These are phyloP conservation scores for Epicauta chinensis DNA, from an alignment of 1,140 invertebrate genomes.

Conservation along the genomic window DNA sequence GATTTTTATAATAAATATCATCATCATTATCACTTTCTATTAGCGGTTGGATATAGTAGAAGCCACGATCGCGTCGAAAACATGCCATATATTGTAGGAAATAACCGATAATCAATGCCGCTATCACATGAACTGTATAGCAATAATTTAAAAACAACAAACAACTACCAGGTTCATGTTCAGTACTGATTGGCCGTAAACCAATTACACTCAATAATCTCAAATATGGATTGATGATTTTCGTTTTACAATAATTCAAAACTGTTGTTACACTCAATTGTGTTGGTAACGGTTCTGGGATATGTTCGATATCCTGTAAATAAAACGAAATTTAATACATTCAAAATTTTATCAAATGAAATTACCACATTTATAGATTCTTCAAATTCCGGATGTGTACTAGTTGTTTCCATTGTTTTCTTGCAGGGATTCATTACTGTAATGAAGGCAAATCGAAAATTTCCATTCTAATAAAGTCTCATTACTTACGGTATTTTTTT, in stretches of 20 bases:
- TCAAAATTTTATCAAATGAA: no score
- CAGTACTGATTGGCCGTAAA: conserved; percentile 59
- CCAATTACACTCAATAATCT: conserved; percentile 66
- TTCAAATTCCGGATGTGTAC: no score
- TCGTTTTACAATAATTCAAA: conserved; percentile 69
- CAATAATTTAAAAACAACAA: conserved; percentile 56
- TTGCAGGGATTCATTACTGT: no score
- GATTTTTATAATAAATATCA: background rate
- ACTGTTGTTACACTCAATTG: conserved; percentile 65
- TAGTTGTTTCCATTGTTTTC: no score
- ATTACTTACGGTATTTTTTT: no score
- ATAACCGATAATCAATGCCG: conserved; percentile 63
- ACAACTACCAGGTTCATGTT: conserved; percentile 52
- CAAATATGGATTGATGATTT: conserved; percentile 70
- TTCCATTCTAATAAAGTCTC: no score
- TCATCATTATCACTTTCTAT: conserved; percentile 19
- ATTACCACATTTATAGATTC: no score
- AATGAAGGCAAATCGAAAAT: no score
- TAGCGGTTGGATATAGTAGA: conserved; percentile 50
- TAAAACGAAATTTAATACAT: no score
- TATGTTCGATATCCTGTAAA: no score
- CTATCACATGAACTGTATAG: conserved; percentile 60
- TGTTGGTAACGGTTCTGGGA: conserved; percentile 46
- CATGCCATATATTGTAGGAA: conserved; percentile 69
- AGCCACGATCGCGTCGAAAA: conserved; percentile 68